A percentile compares a stretch with the other conserved stretches of the same genome.
Evolutionary conservation across 2,888 invertebrate species (phyloP).

Genomic region (Caenorhabditis doughertyi): DNA sequence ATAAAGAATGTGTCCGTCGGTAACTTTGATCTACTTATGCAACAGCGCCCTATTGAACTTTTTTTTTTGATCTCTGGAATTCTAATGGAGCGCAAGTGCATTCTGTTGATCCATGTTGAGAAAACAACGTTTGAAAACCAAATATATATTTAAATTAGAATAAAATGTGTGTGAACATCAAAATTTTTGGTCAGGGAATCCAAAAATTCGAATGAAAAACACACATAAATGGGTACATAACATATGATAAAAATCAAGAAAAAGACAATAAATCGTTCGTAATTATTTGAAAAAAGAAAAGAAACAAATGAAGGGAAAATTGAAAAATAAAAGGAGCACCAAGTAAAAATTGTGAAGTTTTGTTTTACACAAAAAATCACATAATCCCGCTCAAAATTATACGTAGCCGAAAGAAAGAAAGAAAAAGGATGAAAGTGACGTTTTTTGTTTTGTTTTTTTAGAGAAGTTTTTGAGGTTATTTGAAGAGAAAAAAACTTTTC

Average conservation of each 20-base stretch:
- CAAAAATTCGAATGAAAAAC: background rate
- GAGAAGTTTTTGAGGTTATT: conserved; percentile 3
- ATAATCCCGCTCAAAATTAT: conserved; percentile 46
- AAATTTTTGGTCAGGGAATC: conserved; percentile 5
- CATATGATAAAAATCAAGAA: background rate
- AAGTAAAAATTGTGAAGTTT: conserved; percentile 30
- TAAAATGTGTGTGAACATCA: conserved; percentile 17
- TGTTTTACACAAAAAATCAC: conserved; percentile 7
- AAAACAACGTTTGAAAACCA: conserved; percentile 20
- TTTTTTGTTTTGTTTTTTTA: conserved; percentile 17
- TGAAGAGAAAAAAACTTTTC: background rate
- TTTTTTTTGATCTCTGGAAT: background rate
- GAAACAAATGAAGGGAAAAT: background rate
- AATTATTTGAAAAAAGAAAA: background rate
- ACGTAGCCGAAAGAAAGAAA: conserved; percentile 33
- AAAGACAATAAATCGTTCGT: background rate
- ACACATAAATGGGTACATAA: conserved; percentile 43
- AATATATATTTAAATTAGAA: conserved; percentile 43
- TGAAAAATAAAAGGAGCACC: conserved; percentile 35
- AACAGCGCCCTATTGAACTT: no score
- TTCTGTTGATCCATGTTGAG: background rate
- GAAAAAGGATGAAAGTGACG: conserved; percentile 40
- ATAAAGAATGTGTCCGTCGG: no score
- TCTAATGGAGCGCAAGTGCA: background rate
- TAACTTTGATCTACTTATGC: no score